Conservation (phyloP, 2,797 vertebrate genomes). For the Pantherophis alleghaniensis region DNA sequence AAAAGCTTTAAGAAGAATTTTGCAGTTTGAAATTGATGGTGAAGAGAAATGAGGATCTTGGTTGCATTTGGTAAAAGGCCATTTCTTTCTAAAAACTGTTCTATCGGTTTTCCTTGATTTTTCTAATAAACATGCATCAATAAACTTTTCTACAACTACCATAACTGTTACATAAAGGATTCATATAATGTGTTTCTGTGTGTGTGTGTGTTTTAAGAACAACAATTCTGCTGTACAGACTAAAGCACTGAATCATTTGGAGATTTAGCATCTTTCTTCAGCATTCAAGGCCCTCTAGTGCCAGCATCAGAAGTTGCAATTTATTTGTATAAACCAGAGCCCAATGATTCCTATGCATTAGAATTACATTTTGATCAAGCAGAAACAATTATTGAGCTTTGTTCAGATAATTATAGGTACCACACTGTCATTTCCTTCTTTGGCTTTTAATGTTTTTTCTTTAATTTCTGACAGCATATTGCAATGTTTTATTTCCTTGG, state of each 20-base stretch:
- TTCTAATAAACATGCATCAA: background rate
- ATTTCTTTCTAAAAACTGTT: background rate
- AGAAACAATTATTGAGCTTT: background rate
- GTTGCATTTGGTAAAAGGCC: background rate
- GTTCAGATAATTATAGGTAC: background rate
- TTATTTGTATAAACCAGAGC: constrained; percentile 9
- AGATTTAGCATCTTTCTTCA: background rate
- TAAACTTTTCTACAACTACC: background rate
- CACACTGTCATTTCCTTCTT: background rate
- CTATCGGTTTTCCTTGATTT: background rate
- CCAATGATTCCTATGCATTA: background rate
- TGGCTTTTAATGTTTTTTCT: background rate
- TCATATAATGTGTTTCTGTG: background rate
- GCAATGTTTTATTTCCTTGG: background rate
- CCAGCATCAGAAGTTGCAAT: background rate
- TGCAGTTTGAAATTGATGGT: background rate
- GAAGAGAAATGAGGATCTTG: background rate
- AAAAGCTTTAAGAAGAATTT: background rate
- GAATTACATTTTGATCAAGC: background rate
- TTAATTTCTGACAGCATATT: background rate
- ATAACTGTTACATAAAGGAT: background rate
- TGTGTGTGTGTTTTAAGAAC: background rate
- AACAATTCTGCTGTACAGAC: background rate
- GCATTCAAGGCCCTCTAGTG: background rate
- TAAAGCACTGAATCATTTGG: background rate